Conservation (phyloP, 2,797 vertebrate species). For the Gallinago stenura region DNA sequence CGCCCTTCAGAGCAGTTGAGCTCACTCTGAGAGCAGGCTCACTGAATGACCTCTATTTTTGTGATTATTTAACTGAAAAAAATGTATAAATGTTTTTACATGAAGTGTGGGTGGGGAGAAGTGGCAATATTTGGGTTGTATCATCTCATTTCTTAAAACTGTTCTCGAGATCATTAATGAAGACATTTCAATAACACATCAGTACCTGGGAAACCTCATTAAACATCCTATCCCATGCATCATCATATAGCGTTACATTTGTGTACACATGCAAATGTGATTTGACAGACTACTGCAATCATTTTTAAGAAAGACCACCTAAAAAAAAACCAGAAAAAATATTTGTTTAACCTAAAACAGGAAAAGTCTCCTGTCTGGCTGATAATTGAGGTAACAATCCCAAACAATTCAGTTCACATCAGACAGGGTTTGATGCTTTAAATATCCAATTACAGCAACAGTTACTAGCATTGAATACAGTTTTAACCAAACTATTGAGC, state of each 20-base stretch:
- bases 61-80: not conserved
- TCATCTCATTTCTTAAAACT: not conserved
- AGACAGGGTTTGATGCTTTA: not conserved
- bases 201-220: not conserved
- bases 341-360: not conserved
- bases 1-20: not conserved
- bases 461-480: not conserved
- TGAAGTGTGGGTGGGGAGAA: too few relatives aligned
- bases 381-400: not conserved
- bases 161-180: not conserved
- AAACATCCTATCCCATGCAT: not conserved
- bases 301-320: not conserved
- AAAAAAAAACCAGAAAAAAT: not conserved
- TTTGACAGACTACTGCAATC: not conserved
- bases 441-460: not conserved
- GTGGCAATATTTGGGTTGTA: not conserved
- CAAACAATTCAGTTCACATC: not conserved
- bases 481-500: not conserved
- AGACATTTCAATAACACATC: not conserved
- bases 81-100: rapidly evolving
- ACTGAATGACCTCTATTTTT: not conserved
- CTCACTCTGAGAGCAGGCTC: not conserved
- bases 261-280: not conserved
- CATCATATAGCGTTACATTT: not conserved
- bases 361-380: not conserved